Conservation (phyloP, 2,113 vertebrate genomes). For the Neoarius graeffei region DNA sequence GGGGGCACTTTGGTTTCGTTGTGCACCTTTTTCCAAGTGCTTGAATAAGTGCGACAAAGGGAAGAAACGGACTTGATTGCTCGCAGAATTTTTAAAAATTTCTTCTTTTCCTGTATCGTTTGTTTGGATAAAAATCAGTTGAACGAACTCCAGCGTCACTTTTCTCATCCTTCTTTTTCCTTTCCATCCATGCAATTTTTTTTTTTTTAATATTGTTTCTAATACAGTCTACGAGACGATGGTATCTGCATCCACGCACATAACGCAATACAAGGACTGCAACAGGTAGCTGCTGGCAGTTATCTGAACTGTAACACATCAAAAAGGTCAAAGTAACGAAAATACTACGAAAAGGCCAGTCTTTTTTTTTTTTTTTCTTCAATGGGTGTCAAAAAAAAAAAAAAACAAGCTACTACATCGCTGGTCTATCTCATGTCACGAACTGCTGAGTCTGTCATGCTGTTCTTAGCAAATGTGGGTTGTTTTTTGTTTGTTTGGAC, state of each 20-base stretch:
- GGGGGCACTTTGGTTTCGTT: constrained; percentile 55
- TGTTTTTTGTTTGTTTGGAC: no score
- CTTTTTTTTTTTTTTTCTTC: background rate
- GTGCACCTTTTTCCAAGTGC: constrained; percentile 70
- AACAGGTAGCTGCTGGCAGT: constrained; percentile 75
- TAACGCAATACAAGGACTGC: constrained; percentile 53
- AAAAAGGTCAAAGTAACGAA: constrained; percentile 32
- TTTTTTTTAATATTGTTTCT: background rate
- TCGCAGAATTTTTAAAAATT: constrained; percentile 45
- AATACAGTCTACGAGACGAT: constrained; percentile 9
- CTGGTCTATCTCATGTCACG: background rate
- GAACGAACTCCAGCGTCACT: background rate
- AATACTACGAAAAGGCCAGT: background rate
- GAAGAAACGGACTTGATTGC: constrained; percentile 47
- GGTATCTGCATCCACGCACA: constrained; percentile 44
- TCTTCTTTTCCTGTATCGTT: constrained; percentile 29
- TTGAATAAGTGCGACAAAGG: constrained; percentile 61
- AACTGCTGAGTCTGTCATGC: background rate
- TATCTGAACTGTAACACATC: constrained; percentile 48
- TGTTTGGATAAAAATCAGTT: background rate
- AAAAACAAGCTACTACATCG: background rate
- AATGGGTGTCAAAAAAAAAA: background rate
- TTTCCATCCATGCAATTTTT: background rate
- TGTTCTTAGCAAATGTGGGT: background rate
- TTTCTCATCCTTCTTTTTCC: background rate